Evolutionary conservation across 2,113 vertebrate genomes (phyloP).

Genomic region (Limnothrissa miodon): DNA sequence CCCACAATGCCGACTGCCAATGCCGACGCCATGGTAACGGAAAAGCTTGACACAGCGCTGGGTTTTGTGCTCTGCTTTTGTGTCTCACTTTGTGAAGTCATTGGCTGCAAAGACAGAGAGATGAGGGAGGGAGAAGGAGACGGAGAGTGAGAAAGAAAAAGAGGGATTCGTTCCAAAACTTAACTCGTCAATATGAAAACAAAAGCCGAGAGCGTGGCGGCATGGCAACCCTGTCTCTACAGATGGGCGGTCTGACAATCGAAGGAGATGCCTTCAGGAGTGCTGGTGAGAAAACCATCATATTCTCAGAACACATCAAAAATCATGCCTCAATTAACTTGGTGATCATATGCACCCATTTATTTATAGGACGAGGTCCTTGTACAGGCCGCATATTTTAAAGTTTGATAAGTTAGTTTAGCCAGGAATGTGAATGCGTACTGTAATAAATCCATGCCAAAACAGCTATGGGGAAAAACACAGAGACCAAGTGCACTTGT

Average conservation of each 20-base stretch:
- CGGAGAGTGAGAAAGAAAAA: background rate
- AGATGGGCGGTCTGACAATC: background rate
- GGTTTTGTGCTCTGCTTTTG: background rate
- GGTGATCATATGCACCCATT: background rate
- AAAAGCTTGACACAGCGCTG: background rate
- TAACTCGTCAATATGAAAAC: background rate
- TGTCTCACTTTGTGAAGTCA: background rate
- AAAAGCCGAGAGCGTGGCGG: background rate
- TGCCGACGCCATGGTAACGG: constrained; percentile 8
- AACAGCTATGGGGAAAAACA: background rate
- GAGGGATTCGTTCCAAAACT: background rate
- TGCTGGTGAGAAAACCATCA: background rate
- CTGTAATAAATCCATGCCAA: background rate
- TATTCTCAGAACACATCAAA: background rate
- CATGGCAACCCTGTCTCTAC: background rate
- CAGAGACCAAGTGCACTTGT: background rate
- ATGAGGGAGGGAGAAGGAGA: background rate
- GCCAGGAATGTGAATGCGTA: background rate
- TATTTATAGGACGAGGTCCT: background rate
- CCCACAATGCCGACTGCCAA: background rate
- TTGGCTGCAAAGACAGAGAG: background rate
- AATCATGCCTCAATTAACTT: background rate
- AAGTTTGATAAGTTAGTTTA: background rate
- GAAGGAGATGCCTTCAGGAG: background rate
- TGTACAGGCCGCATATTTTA: background rate